These are phyloP conservation scores for Teleiodes luculella DNA, from an alignment of 2,888 invertebrate genomes.

Conservation along the genomic window DNA sequence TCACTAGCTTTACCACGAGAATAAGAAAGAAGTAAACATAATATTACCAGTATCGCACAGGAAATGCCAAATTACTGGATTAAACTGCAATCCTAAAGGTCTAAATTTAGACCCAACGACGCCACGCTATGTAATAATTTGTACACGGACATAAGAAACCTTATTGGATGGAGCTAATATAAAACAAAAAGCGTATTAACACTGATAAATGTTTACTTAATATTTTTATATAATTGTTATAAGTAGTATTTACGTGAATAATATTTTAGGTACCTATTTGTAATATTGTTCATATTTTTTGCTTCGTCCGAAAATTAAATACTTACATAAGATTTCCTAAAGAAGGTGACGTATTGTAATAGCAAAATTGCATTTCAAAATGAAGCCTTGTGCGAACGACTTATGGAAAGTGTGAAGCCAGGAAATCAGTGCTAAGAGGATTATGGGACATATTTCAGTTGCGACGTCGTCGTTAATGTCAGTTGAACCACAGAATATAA, in stretches of 20 bases:
- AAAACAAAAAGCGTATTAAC: too few relatives aligned
- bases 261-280: too few relatives aligned
- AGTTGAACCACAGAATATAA: too few relatives aligned
- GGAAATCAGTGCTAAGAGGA: conserved; percentile 2
- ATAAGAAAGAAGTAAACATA: too few relatives aligned
- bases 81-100: conserved; percentile 20
- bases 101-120: conserved; percentile 11
- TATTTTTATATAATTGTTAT: too few relatives aligned
- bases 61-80: conserved; percentile 31
- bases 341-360: too few relatives aligned
- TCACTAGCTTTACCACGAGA: too few relatives aligned
- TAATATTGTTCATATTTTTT: too few relatives aligned
- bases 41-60: conserved; percentile 8
- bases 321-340: too few relatives aligned
- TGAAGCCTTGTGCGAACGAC: neutral
- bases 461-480: neutral
- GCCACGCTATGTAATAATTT: neutral
- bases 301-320: too few relatives aligned
- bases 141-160: neutral
- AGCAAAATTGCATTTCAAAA: neutral
- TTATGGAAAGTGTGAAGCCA: conserved; percentile 5
- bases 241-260: too few relatives aligned
- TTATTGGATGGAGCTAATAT: neutral
- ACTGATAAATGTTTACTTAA: too few relatives aligned
- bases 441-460: neutral